Evolutionary conservation across 2,888 invertebrate genomes (phyloP), one percentile per base, ranked within the genome.

Genomic region (Microctonus aethiopoides): DNA sequence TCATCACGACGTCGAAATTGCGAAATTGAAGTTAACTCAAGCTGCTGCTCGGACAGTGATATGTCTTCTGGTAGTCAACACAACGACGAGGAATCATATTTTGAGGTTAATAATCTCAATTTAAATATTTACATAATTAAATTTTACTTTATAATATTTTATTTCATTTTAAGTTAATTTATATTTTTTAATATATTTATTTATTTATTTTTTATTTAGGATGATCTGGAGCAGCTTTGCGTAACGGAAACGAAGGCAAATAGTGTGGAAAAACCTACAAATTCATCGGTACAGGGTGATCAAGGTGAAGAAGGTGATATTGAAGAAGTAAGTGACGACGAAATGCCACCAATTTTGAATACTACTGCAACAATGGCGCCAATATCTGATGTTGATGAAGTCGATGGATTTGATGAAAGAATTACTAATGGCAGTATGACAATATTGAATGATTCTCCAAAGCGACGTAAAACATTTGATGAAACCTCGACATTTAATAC

Each of bases 41-140:
- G 74, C 39, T 72, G 74, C 65, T 73, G 71, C 26, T 86, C 85
- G 69, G 86, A 86, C 79, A 86, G 85, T 74, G 86, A 86, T 76
- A 79, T 80, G 73, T 83, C 81, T 70, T 84, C 83, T 69, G 84
- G 83, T 76, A 83, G 81, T 74, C 81, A 79, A 70, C 82, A 83
- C 75, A 74, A 79, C 75, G 83, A 85, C 79, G 86, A 86, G 76
- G 87, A 84, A 77, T 87, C 86, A 63, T 87, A 87, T 75, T 86
- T 87, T 79, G 87, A 87, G 84, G 87, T 87, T 75, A 75, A 39
- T 32, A 20, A 46, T 46, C 46, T 16, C 46, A 46, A 46, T 46
- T 46, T 9, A n/a, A 46, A 46, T 59, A 20, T 59, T 59, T 59
- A 34, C 9, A 32, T 20, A 32, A 59, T 32, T n/a, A 32, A 57